Evolutionary conservation across 2,888 invertebrate species (phyloP), one percentile per base, ranked within the genome.

Genomic region (Hanleya hanleyi): DNA sequence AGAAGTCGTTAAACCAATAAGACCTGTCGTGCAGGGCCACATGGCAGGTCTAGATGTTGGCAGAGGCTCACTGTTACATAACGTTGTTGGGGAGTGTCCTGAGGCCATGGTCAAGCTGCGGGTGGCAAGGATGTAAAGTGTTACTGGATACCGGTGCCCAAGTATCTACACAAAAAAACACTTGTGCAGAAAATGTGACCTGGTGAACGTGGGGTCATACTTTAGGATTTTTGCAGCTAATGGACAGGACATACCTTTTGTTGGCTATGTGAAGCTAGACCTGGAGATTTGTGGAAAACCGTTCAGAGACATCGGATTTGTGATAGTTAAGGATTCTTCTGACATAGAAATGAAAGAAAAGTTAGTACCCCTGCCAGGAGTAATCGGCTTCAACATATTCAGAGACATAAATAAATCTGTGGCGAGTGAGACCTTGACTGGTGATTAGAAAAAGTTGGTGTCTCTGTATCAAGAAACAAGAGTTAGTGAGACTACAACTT

Each of bases 1-100:
- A 18, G 18, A 41, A 62, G 49, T 1, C 0, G 26, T 50, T 50
- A 67, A 67, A 67, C 67, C 5, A 36, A 1, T 37, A 64, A 1
- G 12, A 47, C 65, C 69, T 69, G 73, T 64, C 2, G 73, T 73
- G 51, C 64, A 73, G 64, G 9, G 72, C 64, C 73, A 50, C 51
- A 69, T 51, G 18, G 38, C 51, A 64, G 73, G 69, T 73, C 15
- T 0, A 3, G 3, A 36, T 2, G 5, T 61, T 36, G 41, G 67
- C n/a, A 37, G 47, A 32, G 66, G 68, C 73, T 70, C 69, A 37
- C n/a, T 70, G 41, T 67, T 74, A 35, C 26, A 67, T 62, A 74
- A 50, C 57, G 68, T 66, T n/a, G 33, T 73, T 38, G 70, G 67
- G 33, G 38, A 37, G 9, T 76, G 75, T 70, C 75, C 73, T 15